Evolutionary conservation across 2,113 vertebrate genomes (phyloP).

Genomic region (Phoxinus phoxinus): DNA sequence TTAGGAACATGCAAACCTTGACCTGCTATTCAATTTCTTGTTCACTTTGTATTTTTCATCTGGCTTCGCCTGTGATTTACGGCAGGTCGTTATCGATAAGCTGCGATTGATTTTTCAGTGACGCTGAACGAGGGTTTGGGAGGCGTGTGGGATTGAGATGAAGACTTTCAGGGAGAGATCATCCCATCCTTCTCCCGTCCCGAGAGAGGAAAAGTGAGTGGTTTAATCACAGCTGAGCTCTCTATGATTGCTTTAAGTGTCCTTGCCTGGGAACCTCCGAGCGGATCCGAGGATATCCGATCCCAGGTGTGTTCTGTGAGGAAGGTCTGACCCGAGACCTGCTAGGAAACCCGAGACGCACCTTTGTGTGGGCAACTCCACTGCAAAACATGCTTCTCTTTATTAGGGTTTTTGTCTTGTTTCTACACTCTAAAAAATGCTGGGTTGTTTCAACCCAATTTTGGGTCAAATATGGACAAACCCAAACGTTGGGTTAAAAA

Average conservation of each 20-base stretch:
- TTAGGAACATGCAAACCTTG: constrained; percentile 72
- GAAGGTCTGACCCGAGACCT: neutral
- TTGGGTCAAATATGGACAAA: too few relatives aligned
- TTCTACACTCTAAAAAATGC: too few relatives aligned
- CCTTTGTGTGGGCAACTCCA: constrained; percentile 17
- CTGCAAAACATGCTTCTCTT: too few relatives aligned
- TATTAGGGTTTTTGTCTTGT: too few relatives aligned
- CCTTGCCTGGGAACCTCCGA: neutral
- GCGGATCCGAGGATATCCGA: neutral
- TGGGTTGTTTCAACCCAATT: too few relatives aligned
- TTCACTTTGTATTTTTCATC: constrained; percentile 60
- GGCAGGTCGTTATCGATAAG: constrained; percentile 84
- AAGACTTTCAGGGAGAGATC: constrained; percentile 69
- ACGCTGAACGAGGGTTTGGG: constrained; percentile 73
- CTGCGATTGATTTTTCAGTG: constrained; percentile 82
- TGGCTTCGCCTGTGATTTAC: constrained; percentile 82
- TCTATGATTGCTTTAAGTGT: constrained; percentile 64
- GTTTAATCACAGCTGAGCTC: constrained; percentile 74
- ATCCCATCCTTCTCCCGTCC: constrained; percentile 54
- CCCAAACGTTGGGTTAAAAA: too few relatives aligned
- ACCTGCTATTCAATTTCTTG: constrained; percentile 50
- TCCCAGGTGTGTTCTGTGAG: constrained; percentile 25
- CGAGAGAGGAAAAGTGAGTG: constrained; percentile 61
- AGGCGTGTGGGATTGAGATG: constrained; percentile 54
- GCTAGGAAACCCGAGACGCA: constrained; percentile 27